Evolutionary conservation across 2,888 invertebrate species (phyloP).

Genomic region (Nebria brevicollis): DNA sequence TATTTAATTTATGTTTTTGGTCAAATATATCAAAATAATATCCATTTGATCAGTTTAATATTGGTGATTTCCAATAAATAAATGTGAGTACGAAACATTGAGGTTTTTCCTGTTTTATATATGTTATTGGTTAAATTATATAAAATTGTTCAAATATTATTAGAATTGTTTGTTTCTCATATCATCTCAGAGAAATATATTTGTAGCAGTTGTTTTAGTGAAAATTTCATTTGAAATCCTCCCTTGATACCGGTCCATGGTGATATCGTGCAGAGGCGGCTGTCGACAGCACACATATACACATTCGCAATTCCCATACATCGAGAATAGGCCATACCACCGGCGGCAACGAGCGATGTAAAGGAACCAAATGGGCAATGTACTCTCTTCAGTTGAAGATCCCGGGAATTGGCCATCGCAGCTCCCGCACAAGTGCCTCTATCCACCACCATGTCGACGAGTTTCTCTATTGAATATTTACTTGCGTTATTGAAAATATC

Average conservation of each 20-base stretch:
- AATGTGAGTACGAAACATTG: no score
- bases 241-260: background rate
- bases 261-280: background rate
- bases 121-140: no score
- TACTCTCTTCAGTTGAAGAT: constrained; percentile 59
- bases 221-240: background rate
- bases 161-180: background rate
- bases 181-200: background rate
- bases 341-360: constrained; percentile 59
- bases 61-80: no score
- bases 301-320: constrained; percentile 21
- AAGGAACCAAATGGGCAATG: constrained; percentile 59
- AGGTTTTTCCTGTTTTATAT: no score
- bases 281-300: constrained; percentile 2
- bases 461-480: constrained; percentile 60
- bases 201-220: background rate
- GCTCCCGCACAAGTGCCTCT: constrained; percentile 53
- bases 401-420: constrained; percentile 60
- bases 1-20: no score
- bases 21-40: no score
- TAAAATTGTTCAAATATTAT: no score
- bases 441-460: constrained; percentile 23
- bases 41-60: no score
- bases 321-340: constrained; percentile 25
- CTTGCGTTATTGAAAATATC: constrained; percentile 62